Conservation (phyloP, 2,113 vertebrate genomes). For the Onychorhynchus coronatus region DNA sequence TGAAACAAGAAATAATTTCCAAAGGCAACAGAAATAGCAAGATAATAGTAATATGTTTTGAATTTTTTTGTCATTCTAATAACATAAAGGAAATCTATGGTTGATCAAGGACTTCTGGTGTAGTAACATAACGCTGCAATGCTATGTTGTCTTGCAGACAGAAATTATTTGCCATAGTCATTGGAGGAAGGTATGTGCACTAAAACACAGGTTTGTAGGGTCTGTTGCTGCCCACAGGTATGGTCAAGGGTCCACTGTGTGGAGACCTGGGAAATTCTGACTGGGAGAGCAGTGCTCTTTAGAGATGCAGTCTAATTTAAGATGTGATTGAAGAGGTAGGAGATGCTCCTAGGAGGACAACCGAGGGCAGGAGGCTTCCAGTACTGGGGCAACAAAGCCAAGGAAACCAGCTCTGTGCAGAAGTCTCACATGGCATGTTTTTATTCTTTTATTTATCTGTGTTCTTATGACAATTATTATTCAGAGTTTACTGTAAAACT, state of each 20-base stretch:
- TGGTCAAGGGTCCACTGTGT: not conserved
- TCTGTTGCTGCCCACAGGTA: not conserved
- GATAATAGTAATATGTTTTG: not conserved
- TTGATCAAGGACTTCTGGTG: not conserved
- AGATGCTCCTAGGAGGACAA: not conserved
- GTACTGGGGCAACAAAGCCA: not conserved
- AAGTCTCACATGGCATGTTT: not conserved
- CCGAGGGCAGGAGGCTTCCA: not conserved
- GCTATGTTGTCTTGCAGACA: not conserved
- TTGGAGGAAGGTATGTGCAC: accelerated
- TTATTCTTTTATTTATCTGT: not conserved
- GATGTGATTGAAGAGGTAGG: not conserved
- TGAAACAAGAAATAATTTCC: not conserved
- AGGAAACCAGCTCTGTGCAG: not conserved
- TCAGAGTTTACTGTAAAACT: not conserved
- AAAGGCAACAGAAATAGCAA: not conserved
- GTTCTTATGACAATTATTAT: not conserved
- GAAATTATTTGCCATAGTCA: not conserved
- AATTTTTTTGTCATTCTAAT: not conserved
- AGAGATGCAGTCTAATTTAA: not conserved
- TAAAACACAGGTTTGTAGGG: not conserved
- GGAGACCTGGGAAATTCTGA: not conserved
- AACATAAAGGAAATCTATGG: not conserved
- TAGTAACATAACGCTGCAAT: not conserved
- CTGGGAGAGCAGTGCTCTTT: not conserved